phyloP scores from a whole-genome alignment of 2,797 vertebrate genomes.

The Urocyon cinereoargenteus region DNA sequence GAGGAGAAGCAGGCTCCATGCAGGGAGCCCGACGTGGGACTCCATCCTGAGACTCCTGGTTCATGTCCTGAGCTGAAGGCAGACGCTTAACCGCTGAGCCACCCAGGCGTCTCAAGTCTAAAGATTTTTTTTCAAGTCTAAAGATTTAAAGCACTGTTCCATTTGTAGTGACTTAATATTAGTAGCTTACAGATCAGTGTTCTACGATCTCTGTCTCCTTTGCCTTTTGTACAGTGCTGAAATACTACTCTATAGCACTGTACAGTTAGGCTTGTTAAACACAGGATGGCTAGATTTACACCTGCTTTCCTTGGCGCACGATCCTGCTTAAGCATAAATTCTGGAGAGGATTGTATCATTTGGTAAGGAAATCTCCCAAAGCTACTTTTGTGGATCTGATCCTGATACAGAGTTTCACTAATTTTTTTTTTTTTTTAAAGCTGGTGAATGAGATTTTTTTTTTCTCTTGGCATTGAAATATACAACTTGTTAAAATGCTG shows the following conservation, averaged over 20 bases:
- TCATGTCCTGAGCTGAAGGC: no score
- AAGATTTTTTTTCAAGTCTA: background rate
- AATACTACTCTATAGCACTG: background rate
- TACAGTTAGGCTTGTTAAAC: background rate
- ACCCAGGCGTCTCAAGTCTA: no score
- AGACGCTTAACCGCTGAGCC: no score
- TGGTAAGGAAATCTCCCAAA: background rate
- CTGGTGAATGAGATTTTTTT: background rate
- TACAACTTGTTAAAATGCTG: slow-evolving; percentile 23
- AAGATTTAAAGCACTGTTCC: slow-evolving; percentile 41
- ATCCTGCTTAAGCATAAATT: background rate
- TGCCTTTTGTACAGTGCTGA: background rate
- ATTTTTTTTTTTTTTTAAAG: background rate
- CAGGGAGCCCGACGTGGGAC: no score
- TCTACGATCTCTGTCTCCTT: background rate
- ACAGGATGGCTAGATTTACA: slow-evolving; percentile 29
- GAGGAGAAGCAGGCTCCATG: no score
- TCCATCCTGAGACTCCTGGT: no score
- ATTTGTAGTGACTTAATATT: slow-evolving; percentile 69
- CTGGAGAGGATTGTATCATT: slow-evolving; percentile 14
- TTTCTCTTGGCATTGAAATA: background rate
- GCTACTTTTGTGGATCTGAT: slow-evolving; percentile 45
- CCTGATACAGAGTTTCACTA: background rate
- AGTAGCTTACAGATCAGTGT: background rate
- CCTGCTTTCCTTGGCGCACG: slow-evolving; percentile 44